These are phyloP conservation scores for Polymixis lichenea DNA, from an alignment of 2,888 invertebrate species.

Conservation along the genomic window DNA sequence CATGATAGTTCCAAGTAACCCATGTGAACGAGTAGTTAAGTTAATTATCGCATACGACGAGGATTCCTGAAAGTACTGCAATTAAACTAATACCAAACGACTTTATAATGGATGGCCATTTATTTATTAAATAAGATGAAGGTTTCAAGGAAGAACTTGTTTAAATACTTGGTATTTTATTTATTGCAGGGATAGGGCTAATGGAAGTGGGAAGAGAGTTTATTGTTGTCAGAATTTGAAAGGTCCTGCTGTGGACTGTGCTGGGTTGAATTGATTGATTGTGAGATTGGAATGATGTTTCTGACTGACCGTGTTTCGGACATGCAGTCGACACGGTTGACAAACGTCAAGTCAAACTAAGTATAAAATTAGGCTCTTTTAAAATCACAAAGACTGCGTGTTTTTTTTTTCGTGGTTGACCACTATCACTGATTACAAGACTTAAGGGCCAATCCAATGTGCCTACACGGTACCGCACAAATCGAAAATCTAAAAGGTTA, in stretches of 20 bases:
- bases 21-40: conserved; percentile 24
- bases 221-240: background rate
- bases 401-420: background rate
- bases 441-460: background rate
- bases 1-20: conserved; percentile 22
- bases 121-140: conserved; percentile 26
- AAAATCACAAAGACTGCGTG: no score
- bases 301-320: conserved; percentile 1
- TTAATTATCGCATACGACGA: conserved; percentile 32
- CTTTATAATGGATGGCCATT: conserved; percentile 33
- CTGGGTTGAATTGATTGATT: background rate
- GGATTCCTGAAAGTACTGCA: conserved; percentile 35
- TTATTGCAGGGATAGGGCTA: background rate
- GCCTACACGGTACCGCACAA: background rate
- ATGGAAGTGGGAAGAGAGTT: background rate
- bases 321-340: conserved; percentile 4
- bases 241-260: background rate
- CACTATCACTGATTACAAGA: background rate
- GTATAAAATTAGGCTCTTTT: background rate
- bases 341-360: conserved; percentile 5
- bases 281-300: background rate
- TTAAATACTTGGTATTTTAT: conserved; percentile 37
- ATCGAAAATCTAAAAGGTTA: background rate
- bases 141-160: conserved; percentile 41
- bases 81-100: conserved; percentile 36